Percentiles rank a stretch among this genome's conserved stretches.
phyloP scores from a whole-genome alignment of 2,888 invertebrate species.

The Callyntrura guangdongensis region DNA sequence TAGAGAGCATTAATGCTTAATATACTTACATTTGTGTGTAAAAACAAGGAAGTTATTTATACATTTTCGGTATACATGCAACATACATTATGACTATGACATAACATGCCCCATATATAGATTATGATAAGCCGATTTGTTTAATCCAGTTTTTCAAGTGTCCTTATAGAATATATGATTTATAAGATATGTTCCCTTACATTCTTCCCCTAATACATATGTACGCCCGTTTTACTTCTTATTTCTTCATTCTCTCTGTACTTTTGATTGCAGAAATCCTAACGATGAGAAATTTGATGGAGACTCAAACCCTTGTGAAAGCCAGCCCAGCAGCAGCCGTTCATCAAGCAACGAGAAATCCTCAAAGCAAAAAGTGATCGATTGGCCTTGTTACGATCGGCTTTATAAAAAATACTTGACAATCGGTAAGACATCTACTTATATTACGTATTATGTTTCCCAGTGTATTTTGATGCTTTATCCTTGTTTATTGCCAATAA shows the following conservation, averaged over 20 bases:
- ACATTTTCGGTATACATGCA: background rate
- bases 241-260: background rate
- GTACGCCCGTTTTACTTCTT: background rate
- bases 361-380: conserved; percentile 92
- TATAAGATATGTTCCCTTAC: background rate
- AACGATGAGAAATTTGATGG: conserved; percentile 92
- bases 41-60: background rate
- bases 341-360: conserved; percentile 82
- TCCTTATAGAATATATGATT: background rate
- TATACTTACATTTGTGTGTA: too few species aligned
- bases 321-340: conserved; percentile 76
- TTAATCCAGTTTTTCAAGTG: conserved; percentile 1
- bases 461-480: background rate
- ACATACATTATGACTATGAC: too few species aligned
- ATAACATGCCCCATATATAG: background rate
- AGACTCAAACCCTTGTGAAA: conserved; percentile 89
- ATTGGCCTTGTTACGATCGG: conserved; percentile 97
- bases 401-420: conserved; percentile 97
- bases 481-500: background rate
- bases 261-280: conserved; percentile 90
- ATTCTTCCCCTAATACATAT: background rate
- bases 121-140: conserved; percentile 26
- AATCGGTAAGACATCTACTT: conserved; percentile 89
- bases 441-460: background rate
- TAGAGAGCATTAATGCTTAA: too few species aligned